Evolutionary conservation across 2,797 vertebrate species (phyloP).

Genomic region (Austrolebias charrua): DNA sequence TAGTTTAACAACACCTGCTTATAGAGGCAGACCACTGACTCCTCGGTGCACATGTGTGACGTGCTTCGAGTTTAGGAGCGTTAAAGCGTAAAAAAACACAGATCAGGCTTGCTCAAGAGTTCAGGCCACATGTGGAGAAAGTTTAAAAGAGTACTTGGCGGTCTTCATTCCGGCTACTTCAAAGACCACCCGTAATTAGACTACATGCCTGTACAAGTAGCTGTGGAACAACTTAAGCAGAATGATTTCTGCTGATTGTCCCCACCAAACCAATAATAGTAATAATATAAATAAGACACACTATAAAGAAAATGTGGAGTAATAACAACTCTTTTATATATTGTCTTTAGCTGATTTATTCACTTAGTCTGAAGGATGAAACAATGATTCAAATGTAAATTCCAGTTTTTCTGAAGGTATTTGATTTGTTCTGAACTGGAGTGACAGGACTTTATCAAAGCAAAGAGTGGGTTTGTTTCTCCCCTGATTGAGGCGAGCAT

Average conservation of each 20-base stretch:
- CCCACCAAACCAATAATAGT: background rate
- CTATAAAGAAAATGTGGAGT: background rate
- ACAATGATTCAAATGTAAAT: too few relatives aligned
- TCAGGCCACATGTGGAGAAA: constrained; percentile 64
- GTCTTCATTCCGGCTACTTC: constrained; percentile 61
- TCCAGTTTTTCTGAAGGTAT: too few relatives aligned
- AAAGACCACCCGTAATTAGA: constrained; percentile 73
- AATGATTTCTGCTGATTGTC: background rate
- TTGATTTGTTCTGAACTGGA: too few relatives aligned
- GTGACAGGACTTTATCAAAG: background rate
- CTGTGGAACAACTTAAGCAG: background rate
- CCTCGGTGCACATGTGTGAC: constrained; percentile 27
- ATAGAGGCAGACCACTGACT: constrained; percentile 11
- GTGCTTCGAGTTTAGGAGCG: constrained; percentile 51
- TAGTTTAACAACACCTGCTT: constrained; percentile 38
- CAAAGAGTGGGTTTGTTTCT: too few relatives aligned
- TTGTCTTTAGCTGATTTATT: background rate
- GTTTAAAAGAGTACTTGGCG: constrained; percentile 63
- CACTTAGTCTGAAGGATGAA: background rate
- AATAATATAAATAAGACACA: background rate
- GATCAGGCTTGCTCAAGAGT: constrained; percentile 50
- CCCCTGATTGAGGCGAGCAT: background rate
- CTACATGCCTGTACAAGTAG: constrained; percentile 29
- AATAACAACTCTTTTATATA: background rate
- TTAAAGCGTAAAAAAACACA: constrained; percentile 53